phyloP scores from a whole-genome alignment of 2,113 vertebrate species.

The Gymnobelideus leadbeateri region DNA sequence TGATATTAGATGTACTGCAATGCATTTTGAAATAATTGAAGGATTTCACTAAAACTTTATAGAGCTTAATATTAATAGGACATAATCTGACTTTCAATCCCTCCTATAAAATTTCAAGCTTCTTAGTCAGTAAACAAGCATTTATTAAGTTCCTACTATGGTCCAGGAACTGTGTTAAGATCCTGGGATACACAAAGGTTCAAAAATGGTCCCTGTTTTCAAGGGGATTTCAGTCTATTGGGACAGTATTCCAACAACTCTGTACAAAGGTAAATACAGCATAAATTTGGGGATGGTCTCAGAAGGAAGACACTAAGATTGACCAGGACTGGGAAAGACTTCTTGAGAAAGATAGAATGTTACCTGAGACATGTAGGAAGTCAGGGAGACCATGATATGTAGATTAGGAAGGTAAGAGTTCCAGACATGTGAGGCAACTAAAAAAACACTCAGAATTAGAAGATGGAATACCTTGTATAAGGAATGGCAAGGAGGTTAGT shows the following conservation, averaged over 20 bases:
- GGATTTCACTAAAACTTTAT: conserved; percentile 3
- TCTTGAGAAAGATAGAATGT: background rate
- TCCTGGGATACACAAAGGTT: background rate
- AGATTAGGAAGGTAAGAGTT: background rate
- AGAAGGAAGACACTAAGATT: background rate
- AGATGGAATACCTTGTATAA: background rate
- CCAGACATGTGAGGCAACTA: background rate
- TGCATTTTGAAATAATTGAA: background rate
- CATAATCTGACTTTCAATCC: background rate
- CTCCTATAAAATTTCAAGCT: background rate
- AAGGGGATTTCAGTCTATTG: background rate
- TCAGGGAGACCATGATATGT: background rate
- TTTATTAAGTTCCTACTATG: background rate
- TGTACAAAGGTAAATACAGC: background rate
- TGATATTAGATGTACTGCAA: background rate
- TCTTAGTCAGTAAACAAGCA: background rate
- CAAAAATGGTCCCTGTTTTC: background rate
- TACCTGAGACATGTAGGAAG: background rate
- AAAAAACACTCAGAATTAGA: background rate
- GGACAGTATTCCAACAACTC: background rate
- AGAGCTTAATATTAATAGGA: background rate
- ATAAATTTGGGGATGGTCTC: background rate
- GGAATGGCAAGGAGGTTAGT: background rate
- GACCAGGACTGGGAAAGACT: background rate
- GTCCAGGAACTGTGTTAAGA: background rate